Evolutionary conservation across 2,888 invertebrate genomes (phyloP), one percentile per base, ranked within the genome.

Genomic region (Elgonia sp.): DNA sequence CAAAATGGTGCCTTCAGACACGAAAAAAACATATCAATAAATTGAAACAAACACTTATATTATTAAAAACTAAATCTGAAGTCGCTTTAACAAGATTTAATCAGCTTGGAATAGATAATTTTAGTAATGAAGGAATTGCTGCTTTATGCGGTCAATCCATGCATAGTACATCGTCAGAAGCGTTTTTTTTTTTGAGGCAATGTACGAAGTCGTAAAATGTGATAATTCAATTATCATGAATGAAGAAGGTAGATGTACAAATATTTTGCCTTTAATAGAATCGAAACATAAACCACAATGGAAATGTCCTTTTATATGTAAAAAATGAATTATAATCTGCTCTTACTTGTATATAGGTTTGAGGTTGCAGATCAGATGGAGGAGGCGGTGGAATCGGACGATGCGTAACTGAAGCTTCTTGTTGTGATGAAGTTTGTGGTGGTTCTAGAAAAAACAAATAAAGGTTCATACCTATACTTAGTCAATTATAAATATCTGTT

Each of bases 351-450:
- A 95, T 93, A 79, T 94, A 94, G 46, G 93, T 91, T 88, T 93
- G 94, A 20, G 94, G 93, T 60, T 94, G 94, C 40, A 92, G 93
- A 46, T 93, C 93, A 42, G 93, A 94, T 39, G 95, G 94, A 89
- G 94, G 94, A 65, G 95, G 95, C 50, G 95, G 95, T 46, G 95
- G 93, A 90, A 94, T 94, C 82, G 94, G 94, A 79, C 94, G 93
- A 88, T 95, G 94, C 92, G 93, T 95, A 95, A 94, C 95, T 95
- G 95, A 93, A 93, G 96, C 96, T 95, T 97, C 97, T 95, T 97
- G 97, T 94, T 97, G 97, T 86, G 97, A 96, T 88, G 97, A 97
- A 89, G 97, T 97, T 94, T 97, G 96, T 90, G 97, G 97, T 92
- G 97, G 97, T 96, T 97, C 97, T 97, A 29, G 5, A 29, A 29